Evolutionary conservation across 2,113 vertebrate genomes (phyloP).

Genomic region (Syngnathus typhle): DNA sequence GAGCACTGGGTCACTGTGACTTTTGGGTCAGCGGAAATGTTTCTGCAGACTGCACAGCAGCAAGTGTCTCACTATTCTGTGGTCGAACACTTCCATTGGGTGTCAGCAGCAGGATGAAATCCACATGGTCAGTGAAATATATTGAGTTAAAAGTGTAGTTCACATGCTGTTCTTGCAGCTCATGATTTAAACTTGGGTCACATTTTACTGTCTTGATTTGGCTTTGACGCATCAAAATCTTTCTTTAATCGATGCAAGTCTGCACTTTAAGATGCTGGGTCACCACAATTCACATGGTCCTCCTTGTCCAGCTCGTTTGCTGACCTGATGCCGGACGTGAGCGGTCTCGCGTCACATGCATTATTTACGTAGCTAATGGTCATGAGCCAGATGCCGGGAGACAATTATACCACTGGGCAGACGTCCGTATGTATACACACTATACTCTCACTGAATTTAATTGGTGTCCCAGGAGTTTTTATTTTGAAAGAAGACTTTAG

Average conservation of each 20-base stretch:
- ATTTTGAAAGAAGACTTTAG: conserved; percentile 10
- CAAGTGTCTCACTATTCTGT: conserved; percentile 15
- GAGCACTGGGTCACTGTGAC: conserved; percentile 47
- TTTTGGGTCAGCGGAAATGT: conserved; percentile 24
- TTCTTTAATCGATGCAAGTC: conserved; percentile 40
- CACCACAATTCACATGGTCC: conserved; percentile 8
- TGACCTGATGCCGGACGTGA: conserved; percentile 30
- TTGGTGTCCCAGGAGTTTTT: conserved; percentile 15
- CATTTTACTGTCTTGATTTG: conserved; percentile 32
- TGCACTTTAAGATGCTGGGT: conserved; percentile 22
- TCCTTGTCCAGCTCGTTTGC: conserved; percentile 8
- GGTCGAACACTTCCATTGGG: conserved; percentile 6
- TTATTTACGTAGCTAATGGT: conserved; percentile 55
- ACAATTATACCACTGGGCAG: conserved; percentile 21
- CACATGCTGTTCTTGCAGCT: conserved; percentile 19
- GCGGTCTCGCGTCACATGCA: conserved; percentile 37
- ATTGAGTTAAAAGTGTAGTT: conserved; percentile 1
- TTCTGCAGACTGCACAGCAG: not conserved
- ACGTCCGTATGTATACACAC: not conserved
- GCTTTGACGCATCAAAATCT: conserved; percentile 33
- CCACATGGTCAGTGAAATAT: not conserved
- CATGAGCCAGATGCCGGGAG: conserved; percentile 47
- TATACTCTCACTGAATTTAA: conserved; percentile 11
- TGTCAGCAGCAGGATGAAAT: not conserved
- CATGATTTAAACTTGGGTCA: conserved; percentile 26